Percentiles rank a stretch among this genome's conserved stretches.
Conservation (phyloP, 2,888 invertebrate genomes). For the Leuctra nigra region DNA sequence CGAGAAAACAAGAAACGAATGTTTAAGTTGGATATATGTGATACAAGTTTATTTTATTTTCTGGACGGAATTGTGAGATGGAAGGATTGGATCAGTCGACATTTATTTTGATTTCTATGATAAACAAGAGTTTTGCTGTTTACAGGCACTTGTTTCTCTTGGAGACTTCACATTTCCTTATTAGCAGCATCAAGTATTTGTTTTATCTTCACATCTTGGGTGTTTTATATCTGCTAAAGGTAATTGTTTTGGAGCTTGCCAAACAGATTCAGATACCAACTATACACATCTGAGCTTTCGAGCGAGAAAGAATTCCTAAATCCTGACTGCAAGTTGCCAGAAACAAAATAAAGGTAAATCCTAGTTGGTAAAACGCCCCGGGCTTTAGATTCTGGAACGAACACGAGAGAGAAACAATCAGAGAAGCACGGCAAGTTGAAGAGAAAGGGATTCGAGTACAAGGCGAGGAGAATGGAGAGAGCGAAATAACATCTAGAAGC, state of each 20-base stretch:
- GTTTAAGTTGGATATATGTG: too few species aligned
- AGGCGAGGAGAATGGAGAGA: slow-evolving; percentile 26
- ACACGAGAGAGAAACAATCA: neutral
- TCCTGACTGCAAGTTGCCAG: neutral
- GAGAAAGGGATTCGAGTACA: slow-evolving; percentile 20
- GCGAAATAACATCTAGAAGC: slow-evolving; percentile 36
- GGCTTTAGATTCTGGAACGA: neutral
- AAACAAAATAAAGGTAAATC: slow-evolving; percentile 14
- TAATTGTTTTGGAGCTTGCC: neutral
- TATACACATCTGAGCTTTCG: neutral
- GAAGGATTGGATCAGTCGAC: too few species aligned
- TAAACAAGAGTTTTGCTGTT: too few species aligned
- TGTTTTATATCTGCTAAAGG: neutral
- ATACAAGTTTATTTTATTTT: too few species aligned
- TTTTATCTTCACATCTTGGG: neutral
- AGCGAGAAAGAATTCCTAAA: neutral
- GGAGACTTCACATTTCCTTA: neutral
- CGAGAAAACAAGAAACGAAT: too few species aligned
- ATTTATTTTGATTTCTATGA: too few species aligned
- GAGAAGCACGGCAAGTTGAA: slow-evolving; percentile 11
- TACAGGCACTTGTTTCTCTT: neutral
- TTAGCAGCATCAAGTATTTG: neutral
- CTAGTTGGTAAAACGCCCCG: neutral
- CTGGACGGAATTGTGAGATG: too few species aligned
- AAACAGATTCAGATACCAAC: too few species aligned